Conservation (phyloP, 2,113 vertebrate genomes). For the Raja brachyura region DNA sequence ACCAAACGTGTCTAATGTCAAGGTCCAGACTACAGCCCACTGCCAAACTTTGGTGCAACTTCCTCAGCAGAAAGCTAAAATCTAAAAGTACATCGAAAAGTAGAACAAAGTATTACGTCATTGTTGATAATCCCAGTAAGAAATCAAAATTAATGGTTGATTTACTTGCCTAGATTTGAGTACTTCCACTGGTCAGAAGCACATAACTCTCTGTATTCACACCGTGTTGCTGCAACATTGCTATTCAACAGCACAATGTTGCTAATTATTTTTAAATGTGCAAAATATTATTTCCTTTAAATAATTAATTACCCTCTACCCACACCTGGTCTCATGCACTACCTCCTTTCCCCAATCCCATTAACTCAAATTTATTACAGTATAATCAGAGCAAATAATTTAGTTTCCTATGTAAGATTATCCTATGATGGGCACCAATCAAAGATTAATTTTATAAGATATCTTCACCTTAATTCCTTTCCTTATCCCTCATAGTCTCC, state of each 20-base stretch:
- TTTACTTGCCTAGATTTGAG: background rate
- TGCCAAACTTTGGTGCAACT: background rate
- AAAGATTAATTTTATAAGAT: background rate
- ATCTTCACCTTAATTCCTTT: background rate
- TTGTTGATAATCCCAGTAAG: background rate
- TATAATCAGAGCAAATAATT: background rate
- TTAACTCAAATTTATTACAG: background rate
- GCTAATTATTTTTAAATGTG: background rate
- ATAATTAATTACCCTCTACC: background rate
- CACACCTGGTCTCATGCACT: background rate
- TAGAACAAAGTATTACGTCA: background rate
- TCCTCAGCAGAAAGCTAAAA: background rate
- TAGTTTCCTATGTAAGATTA: background rate
- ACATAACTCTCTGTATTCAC: background rate
- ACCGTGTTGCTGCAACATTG: background rate
- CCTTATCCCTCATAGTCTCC: background rate
- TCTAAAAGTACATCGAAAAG: background rate
- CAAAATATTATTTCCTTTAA: background rate
- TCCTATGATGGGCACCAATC: background rate
- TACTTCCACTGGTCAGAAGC: background rate
- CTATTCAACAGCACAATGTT: background rate
- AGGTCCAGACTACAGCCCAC: background rate
- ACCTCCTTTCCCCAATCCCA: background rate
- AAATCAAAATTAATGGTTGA: background rate
- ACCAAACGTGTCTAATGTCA: background rate